A percentile compares a stretch with the other conserved stretches of the same genome.
Evolutionary conservation across 1,140 invertebrate species (phyloP).

Genomic region (Drosophila serrata): DNA sequence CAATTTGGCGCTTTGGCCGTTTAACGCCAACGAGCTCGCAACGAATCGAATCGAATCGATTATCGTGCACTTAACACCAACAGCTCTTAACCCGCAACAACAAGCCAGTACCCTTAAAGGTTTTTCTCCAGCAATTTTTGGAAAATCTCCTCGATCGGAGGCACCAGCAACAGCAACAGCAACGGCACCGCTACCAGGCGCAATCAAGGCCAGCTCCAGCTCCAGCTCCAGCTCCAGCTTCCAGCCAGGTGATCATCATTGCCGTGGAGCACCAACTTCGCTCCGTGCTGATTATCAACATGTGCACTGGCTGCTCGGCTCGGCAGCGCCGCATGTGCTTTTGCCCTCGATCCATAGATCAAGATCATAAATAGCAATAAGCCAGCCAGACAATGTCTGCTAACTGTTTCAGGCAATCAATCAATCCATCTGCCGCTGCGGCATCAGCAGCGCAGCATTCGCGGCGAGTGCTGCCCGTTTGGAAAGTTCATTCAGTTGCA

Average conservation of each 20-base stretch:
- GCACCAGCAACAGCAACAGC: not conserved
- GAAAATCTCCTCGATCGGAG: slow-evolving; percentile 77
- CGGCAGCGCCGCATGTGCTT: slow-evolving; percentile 75
- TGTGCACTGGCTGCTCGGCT: slow-evolving; percentile 71
- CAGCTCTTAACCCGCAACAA: slow-evolving; percentile 69
- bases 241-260: slow-evolving; percentile 27
- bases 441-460: slow-evolving; percentile 28
- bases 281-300: slow-evolving; percentile 80
- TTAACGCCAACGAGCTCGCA: slow-evolving; percentile 69
- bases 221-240: slow-evolving; percentile 33
- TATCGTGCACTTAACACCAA: slow-evolving; percentile 82
- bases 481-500: slow-evolving; percentile 82
- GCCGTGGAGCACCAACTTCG: slow-evolving; percentile 10
- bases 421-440: slow-evolving; percentile 78
- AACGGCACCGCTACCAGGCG: slow-evolving; percentile 20
- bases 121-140: slow-evolving; percentile 69
- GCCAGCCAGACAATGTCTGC: slow-evolving; percentile 83
- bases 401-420: slow-evolving; percentile 85
- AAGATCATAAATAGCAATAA: slow-evolving; percentile 85
- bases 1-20: slow-evolving; percentile 69
- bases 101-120: slow-evolving; percentile 73
- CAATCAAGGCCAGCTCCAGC: slow-evolving; percentile 70
- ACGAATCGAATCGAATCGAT: slow-evolving; percentile 76
- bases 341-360: slow-evolving; percentile 85
- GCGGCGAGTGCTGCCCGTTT: slow-evolving; percentile 70